These are phyloP conservation scores for Oryzias woworae DNA, from an alignment of 2,113 vertebrate genomes.

Conservation along the genomic window DNA sequence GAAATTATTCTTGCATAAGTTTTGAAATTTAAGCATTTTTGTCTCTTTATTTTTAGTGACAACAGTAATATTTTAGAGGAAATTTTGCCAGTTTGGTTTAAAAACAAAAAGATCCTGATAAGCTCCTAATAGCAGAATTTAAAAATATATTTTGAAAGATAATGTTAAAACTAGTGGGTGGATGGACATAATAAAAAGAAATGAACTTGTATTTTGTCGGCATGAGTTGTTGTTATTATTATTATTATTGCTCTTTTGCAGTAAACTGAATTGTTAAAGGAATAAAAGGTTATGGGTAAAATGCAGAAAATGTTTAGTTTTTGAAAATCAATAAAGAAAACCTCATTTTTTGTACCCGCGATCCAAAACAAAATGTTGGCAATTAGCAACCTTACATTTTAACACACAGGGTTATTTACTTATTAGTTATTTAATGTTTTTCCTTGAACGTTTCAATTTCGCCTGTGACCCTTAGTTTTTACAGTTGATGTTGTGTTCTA, in stretches of 20 bases:
- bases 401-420: too few relatives aligned
- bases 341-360: too few relatives aligned
- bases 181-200: constrained; percentile 56
- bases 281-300: too few relatives aligned
- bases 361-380: too few relatives aligned
- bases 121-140: constrained; percentile 26
- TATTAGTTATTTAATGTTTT: too few relatives aligned
- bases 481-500: background rate
- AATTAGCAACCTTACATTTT: too few relatives aligned
- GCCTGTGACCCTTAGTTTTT: too few relatives aligned
- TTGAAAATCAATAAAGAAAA: too few relatives aligned
- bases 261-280: background rate
- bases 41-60: constrained; percentile 34
- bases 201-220: constrained; percentile 35
- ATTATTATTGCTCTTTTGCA: background rate
- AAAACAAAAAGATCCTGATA: constrained; percentile 26
- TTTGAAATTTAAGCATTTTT: constrained; percentile 25
- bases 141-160: constrained; percentile 17
- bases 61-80: constrained; percentile 5
- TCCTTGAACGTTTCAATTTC: too few relatives aligned
- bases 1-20: constrained; percentile 31
- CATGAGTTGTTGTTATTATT: constrained; percentile 13
- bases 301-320: too few relatives aligned
- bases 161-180: constrained; percentile 39
- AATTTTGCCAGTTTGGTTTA: constrained; percentile 19